phyloP scores from a whole-genome alignment of 2,888 invertebrate genomes.

The Xestia rhomboidea region DNA sequence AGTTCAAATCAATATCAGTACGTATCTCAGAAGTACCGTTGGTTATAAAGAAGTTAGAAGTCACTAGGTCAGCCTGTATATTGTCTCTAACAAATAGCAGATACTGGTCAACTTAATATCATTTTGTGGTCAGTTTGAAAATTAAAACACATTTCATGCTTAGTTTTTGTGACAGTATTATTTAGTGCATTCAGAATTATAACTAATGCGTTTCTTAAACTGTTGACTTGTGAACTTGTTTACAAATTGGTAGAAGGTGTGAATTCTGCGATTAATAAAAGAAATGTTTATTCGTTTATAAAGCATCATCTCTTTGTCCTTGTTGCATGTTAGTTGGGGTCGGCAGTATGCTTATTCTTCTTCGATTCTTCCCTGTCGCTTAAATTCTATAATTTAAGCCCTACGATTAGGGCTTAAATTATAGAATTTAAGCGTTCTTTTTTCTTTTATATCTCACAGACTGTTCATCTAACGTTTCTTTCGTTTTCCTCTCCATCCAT shows the following conservation, averaged over 20 bases:
- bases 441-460: neutral
- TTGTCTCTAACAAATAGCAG: slow-evolving; percentile 24
- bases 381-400: neutral
- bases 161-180: slow-evolving; percentile 6
- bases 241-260: slow-evolving; percentile 5
- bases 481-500: neutral
- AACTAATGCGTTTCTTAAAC: slow-evolving; percentile 24
- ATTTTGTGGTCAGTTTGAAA: slow-evolving; percentile 21
- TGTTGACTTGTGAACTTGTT: neutral
- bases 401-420: neutral
- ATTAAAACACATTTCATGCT: slow-evolving; percentile 43
- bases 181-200: slow-evolving; percentile 15
- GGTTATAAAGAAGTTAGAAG: slow-evolving; percentile 60
- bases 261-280: neutral
- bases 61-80: slow-evolving; percentile 61
- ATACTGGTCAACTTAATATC: slow-evolving; percentile 24
- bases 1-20: slow-evolving; percentile 35
- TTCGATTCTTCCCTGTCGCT: neutral
- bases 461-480: neutral
- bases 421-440: neutral
- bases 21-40: slow-evolving; percentile 41
- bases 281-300: neutral
- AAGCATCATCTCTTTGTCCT: neutral
- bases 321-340: neutral
- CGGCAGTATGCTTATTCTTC: neutral